Evolutionary conservation across 2,888 invertebrate species (phyloP).

Genomic region (Hetaerina titia): DNA sequence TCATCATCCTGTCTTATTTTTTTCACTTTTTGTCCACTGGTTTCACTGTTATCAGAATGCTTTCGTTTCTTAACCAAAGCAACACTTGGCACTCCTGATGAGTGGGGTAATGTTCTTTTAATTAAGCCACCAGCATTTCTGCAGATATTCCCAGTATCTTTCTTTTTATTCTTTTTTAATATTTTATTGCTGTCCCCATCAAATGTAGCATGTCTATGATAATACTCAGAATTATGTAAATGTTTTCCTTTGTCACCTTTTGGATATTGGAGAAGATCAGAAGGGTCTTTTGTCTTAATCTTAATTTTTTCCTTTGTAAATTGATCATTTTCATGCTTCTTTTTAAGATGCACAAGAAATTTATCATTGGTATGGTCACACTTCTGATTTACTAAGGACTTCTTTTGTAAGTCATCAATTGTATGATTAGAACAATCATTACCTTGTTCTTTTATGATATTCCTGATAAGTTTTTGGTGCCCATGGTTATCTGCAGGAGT

Average conservation of each 20-base stretch:
- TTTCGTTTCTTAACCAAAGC: background rate
- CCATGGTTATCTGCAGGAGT: background rate
- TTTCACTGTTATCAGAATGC: background rate
- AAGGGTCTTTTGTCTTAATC: background rate
- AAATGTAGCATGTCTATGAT: background rate
- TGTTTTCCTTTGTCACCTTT: background rate
- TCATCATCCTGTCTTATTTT: conserved; percentile 69
- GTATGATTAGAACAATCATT: background rate
- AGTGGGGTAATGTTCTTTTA: background rate
- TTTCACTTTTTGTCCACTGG: conserved; percentile 72
- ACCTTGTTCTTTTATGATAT: background rate
- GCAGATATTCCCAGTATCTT: background rate
- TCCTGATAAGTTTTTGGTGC: background rate
- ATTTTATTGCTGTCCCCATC: background rate
- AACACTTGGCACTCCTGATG: background rate
- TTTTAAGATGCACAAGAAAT: background rate
- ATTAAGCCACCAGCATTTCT: background rate
- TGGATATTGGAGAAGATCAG: background rate
- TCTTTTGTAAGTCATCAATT: background rate
- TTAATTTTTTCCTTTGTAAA: background rate
- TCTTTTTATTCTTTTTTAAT: conserved; percentile 49
- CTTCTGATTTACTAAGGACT: background rate
- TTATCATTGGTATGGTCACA: background rate
- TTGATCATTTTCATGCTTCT: background rate
- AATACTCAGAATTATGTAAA: background rate